phyloP scores from a whole-genome alignment of 2,113 vertebrate species.

The Halichoeres trimaculatus region DNA sequence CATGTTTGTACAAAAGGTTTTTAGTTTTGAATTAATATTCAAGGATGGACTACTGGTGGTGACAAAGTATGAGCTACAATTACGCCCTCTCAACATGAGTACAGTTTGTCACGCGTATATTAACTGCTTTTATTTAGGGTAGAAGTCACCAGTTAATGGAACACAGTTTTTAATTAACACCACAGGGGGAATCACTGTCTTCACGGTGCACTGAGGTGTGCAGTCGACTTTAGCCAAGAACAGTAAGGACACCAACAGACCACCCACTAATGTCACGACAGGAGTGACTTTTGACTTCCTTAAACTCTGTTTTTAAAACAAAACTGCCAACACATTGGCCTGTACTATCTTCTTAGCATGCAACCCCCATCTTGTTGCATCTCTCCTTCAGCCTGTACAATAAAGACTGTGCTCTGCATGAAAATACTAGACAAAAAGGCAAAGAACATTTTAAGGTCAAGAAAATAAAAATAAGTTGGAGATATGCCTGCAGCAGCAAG shows the following conservation, averaged over 20 bases:
- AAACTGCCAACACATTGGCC: neutral
- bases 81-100: neutral
- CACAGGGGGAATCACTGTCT: neutral
- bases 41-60: neutral
- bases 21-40: neutral
- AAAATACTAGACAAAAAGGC: neutral
- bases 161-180: constrained; percentile 37
- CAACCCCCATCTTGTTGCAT: neutral
- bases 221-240: neutral
- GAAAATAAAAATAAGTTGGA: neutral
- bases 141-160: constrained; percentile 9
- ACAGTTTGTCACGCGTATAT: neutral
- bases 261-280: neutral
- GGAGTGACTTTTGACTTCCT: neutral
- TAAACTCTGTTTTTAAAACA: too few relatives aligned
- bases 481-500: neutral
- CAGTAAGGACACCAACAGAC: neutral
- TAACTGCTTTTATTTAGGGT: constrained; percentile 10
- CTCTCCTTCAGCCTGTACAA: neutral
- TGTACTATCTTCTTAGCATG: neutral
- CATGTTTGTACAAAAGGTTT: neutral
- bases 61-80: neutral
- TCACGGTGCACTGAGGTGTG: neutral
- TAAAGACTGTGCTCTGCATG: neutral
- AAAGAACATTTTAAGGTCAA: constrained; percentile 2